phyloP scores from a whole-genome alignment of 2,888 invertebrate genomes.

The Chouioia cunea region DNA sequence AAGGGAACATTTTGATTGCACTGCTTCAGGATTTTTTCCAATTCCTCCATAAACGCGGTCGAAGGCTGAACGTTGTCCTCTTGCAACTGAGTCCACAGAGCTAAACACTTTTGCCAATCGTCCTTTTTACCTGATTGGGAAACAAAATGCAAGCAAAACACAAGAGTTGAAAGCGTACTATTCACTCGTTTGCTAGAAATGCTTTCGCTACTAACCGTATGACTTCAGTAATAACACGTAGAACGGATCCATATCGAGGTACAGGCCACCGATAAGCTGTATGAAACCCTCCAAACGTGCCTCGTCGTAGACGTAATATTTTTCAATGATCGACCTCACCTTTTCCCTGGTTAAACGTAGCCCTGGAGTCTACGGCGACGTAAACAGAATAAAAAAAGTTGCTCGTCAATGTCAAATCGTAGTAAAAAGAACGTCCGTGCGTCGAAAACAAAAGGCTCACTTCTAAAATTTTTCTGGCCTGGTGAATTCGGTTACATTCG shows the following conservation, averaged over 20 bases:
- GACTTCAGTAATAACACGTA: constrained; percentile 55
- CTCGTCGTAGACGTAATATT: constrained; percentile 74
- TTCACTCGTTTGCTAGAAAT: too few species aligned
- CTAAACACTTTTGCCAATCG: constrained; percentile 81
- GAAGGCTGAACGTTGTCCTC: constrained; percentile 83
- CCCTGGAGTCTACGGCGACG: constrained; percentile 79
- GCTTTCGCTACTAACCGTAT: constrained; percentile 61
- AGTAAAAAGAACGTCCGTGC: not conserved
- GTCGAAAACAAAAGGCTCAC: constrained; percentile 56
- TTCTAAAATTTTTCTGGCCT: constrained; percentile 86
- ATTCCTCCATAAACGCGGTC: constrained; percentile 75
- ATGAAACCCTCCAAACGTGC: constrained; percentile 81
- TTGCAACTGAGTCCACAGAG: constrained; percentile 86
- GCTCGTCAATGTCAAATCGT: not conserved
- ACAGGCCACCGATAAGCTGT: constrained; percentile 81
- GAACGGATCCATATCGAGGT: constrained; percentile 67
- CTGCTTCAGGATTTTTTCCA: constrained; percentile 77
- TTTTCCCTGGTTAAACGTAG: constrained; percentile 77
- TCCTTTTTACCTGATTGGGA: constrained; percentile 61
- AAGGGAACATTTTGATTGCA: constrained; percentile 81
- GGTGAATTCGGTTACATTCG: constrained; percentile 82
- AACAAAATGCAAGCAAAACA: too few species aligned
- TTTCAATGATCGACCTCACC: constrained; percentile 66
- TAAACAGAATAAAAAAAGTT: constrained; percentile 12
- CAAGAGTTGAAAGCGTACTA: too few species aligned